Evolutionary conservation across 2,888 invertebrate species (phyloP).

Genomic region (Standfussiana lucernea): DNA sequence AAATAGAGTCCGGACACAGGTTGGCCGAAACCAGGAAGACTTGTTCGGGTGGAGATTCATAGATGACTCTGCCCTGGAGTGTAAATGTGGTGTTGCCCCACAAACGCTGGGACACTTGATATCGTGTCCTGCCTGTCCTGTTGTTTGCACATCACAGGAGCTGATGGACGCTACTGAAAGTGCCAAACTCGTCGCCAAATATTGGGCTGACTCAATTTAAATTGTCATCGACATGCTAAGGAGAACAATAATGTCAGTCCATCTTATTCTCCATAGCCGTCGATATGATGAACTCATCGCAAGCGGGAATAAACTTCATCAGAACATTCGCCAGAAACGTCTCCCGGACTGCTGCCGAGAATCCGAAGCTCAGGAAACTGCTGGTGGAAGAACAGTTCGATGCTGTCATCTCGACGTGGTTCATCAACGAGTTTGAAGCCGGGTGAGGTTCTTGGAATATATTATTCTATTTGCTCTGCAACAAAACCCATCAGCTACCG

Average conservation of each 20-base stretch:
- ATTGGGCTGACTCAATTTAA: too few species aligned
- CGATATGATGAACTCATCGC: slow-evolving; percentile 19
- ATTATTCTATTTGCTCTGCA: neutral
- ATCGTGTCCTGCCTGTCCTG: too few species aligned
- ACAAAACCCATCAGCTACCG: neutral
- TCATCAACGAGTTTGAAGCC: slow-evolving; percentile 78
- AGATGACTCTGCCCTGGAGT: too few species aligned
- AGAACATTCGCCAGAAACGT: slow-evolving; percentile 72
- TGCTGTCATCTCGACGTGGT: slow-evolving; percentile 81
- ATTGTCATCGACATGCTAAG: too few species aligned
- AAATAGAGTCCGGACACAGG: too few species aligned
- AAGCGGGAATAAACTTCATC: slow-evolving; percentile 55
- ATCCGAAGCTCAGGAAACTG: slow-evolving; percentile 62
- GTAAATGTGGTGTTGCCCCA: too few species aligned
- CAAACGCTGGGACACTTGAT: too few species aligned
- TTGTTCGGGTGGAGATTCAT: too few species aligned
- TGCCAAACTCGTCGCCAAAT: too few species aligned
- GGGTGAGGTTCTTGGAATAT: slow-evolving; percentile 59
- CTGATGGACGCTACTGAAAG: too few species aligned
- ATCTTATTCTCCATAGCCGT: slow-evolving; percentile 5
- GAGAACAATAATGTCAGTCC: neutral
- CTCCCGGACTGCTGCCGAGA: slow-evolving; percentile 58
- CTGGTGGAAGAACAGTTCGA: slow-evolving; percentile 74
- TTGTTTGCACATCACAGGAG: too few species aligned
- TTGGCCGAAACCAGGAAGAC: too few species aligned